These are phyloP conservation scores for Marcusenius ussheri DNA, from an alignment of 2,113 vertebrate genomes.

Conservation along the genomic window DNA sequence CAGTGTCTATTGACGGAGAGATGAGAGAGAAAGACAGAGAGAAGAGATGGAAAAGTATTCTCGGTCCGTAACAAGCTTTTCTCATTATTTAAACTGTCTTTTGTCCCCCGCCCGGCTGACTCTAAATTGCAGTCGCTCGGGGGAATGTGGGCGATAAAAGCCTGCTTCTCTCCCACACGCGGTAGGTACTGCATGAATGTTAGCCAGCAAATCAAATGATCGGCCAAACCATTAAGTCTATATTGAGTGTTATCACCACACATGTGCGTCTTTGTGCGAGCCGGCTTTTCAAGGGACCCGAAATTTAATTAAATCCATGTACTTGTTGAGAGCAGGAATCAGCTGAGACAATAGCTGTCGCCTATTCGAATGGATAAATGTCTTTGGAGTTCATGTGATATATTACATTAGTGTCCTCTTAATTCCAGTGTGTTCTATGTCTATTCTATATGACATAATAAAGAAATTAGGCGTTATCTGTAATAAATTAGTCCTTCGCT, in stretches of 20 bases:
- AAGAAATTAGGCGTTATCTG: neutral
- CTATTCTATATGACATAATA: neutral
- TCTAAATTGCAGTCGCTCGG: conserved; percentile 93
- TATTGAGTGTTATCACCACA: conserved; percentile 83
- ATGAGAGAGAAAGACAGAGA: conserved; percentile 50
- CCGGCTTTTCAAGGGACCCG: conserved; percentile 76
- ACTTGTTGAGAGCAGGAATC: conserved; percentile 73
- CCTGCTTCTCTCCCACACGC: conserved; percentile 66
- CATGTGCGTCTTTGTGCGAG: conserved; percentile 82
- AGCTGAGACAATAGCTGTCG: conserved; percentile 77
- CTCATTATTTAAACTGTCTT: conserved; percentile 79
- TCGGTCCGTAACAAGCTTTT: conserved; percentile 79
- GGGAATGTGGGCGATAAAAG: conserved; percentile 76
- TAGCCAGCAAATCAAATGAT: conserved; percentile 75
- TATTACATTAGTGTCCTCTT: conserved; percentile 33
- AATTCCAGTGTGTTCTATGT: neutral
- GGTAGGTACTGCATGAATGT: conserved; percentile 75
- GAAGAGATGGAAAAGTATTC: conserved; percentile 75
- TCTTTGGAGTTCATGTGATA: conserved; percentile 39
- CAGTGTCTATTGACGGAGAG: conserved; percentile 76
- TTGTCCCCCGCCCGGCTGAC: conserved; percentile 81
- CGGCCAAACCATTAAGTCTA: conserved; percentile 89
- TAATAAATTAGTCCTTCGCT: neutral
- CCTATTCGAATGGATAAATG: conserved; percentile 56
- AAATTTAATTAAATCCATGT: conserved; percentile 96